Evolutionary conservation across 2,113 vertebrate genomes (phyloP).

Genomic region (Tamias sibiricus): DNA sequence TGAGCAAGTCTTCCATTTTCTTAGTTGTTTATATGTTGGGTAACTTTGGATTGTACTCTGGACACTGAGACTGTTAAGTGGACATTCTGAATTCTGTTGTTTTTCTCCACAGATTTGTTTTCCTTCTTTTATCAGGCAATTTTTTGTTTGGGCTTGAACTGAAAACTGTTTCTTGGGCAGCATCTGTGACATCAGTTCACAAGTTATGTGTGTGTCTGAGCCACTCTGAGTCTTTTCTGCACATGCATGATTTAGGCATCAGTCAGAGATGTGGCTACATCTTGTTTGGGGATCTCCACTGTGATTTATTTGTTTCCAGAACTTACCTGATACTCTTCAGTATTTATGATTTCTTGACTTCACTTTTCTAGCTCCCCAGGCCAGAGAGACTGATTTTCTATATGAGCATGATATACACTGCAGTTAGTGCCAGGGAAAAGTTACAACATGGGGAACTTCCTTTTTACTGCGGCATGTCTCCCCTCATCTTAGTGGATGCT

Average conservation of each 20-base stretch:
- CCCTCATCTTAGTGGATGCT: neutral
- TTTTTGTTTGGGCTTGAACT: neutral
- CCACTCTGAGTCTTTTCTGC: neutral
- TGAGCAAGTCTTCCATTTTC: neutral
- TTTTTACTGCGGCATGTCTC: neutral
- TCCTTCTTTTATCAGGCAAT: neutral
- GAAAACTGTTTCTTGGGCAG: neutral
- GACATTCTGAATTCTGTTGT: neutral
- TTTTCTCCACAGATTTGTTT: neutral
- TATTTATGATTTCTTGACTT: neutral
- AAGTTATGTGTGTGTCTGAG: neutral
- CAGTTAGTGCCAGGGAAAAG: neutral
- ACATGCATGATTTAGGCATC: neutral
- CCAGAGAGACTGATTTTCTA: neutral
- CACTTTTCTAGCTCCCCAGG: neutral
- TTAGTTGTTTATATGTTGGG: neutral
- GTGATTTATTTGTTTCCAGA: neutral
- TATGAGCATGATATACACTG: neutral
- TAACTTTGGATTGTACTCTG: neutral
- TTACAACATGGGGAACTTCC: neutral
- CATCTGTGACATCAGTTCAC: neutral
- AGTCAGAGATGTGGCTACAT: neutral
- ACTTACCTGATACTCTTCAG: neutral
- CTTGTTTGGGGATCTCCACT: neutral
- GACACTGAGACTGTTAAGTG: neutral